Conservation (phyloP, 2,113 vertebrate species). For the Microtus ochrogaster region DNA sequence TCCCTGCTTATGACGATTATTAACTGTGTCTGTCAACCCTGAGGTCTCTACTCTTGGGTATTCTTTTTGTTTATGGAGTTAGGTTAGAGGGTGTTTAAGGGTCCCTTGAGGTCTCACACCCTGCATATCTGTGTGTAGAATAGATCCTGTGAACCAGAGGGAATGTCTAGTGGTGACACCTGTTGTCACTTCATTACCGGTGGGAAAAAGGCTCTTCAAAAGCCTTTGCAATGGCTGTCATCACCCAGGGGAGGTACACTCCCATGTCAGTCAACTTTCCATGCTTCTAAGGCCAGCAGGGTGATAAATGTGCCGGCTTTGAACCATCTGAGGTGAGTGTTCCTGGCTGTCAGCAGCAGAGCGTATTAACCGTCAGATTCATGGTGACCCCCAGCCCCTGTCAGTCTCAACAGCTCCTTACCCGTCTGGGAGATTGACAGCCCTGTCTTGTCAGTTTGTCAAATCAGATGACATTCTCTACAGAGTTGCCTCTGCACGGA, state of each 20-base stretch:
- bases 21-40: neutral
- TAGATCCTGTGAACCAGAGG: neutral
- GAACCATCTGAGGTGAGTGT: constrained; percentile 65
- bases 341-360: constrained; percentile 77
- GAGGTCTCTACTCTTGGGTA: neutral
- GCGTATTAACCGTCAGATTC: constrained; percentile 65
- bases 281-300: constrained; percentile 34
- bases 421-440: constrained; percentile 78
- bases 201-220: neutral
- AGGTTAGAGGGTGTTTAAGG: neutral
- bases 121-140: neutral
- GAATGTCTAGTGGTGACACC: neutral
- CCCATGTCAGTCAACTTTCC: neutral
- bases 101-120: neutral
- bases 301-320: constrained; percentile 72
- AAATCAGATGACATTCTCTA: constrained; percentile 71
- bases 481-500: constrained; percentile 65
- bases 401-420: constrained; percentile 74
- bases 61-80: neutral
- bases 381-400: constrained; percentile 80
- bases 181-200: neutral
- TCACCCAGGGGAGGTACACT: neutral
- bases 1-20: neutral
- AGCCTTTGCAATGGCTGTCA: neutral
- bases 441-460: constrained; percentile 78